phyloP scores from a whole-genome alignment of 1,140 invertebrate species.

The Trypoxylus dichotomus region DNA sequence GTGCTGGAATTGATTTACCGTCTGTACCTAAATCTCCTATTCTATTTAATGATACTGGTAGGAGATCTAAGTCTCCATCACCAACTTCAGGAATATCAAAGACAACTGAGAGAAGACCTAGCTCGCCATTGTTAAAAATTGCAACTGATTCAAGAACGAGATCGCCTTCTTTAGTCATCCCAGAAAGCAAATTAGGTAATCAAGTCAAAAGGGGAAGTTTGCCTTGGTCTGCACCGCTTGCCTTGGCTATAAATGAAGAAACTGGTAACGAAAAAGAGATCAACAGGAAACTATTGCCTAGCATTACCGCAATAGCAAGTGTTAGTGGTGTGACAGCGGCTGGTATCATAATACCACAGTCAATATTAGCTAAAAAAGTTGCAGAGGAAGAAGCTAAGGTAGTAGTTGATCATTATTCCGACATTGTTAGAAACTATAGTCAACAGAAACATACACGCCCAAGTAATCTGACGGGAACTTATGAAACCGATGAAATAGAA shows the following conservation, averaged over 20 bases:
- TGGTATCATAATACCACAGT: constrained; percentile 47
- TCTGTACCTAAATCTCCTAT: not conserved
- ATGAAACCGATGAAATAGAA: constrained; percentile 2
- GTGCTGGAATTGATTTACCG: constrained; percentile 39
- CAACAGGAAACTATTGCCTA: constrained; percentile 28
- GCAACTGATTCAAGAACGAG: not conserved
- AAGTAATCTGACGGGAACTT: not conserved
- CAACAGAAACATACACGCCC: constrained; percentile 53
- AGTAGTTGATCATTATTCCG: constrained; percentile 77
- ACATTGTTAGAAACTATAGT: constrained; percentile 71
- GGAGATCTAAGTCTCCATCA: constrained; percentile 45
- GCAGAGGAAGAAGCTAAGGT: constrained; percentile 66
- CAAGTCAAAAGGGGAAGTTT: constrained; percentile 26
- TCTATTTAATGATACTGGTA: not conserved
- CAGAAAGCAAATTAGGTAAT: not conserved
- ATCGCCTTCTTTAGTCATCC: too few species aligned
- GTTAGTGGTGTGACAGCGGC: constrained; percentile 48
- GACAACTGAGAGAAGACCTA: not conserved
- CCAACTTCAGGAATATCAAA: not conserved
- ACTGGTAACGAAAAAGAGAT: constrained; percentile 53
- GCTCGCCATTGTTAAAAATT: not conserved
- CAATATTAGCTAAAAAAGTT: constrained; percentile 44
- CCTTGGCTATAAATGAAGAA: constrained; percentile 48
- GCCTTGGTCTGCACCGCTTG: constrained; percentile 1
- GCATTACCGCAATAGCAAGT: constrained; percentile 41